Evolutionary conservation across 1,140 invertebrate species (phyloP), one percentile per base, ranked within the genome.

Genomic region (Drosophila lacertosa): DNA sequence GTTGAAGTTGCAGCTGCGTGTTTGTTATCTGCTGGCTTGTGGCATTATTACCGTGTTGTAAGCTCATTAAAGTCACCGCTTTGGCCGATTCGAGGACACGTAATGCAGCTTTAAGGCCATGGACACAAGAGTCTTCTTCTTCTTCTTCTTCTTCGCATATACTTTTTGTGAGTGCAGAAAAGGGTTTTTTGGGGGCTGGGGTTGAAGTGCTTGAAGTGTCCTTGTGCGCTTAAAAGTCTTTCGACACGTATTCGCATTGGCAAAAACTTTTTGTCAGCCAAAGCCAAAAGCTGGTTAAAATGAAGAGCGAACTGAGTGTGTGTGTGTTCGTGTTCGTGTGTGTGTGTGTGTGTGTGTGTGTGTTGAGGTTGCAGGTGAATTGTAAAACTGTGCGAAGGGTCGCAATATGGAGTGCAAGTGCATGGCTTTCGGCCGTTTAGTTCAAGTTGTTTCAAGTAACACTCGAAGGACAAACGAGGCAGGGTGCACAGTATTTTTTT

Each of bases 181-280:
- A n/a, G n/a, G n/a, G n/a, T n/a, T n/a, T n/a, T n/a, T n/a, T n/a
- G n/a, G n/a, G n/a, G n/a, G n/a, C n/a, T n/a, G n/a, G n/a, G n/a
- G n/a, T n/a, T 48, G 53, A 24, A 63, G 24, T 67, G 67, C 40
- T 65, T 80, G 39, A 70, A 84, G 77, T 86, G 80, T 86, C 80
- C 80, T 86, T 86, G 81, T 69, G 55, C 67, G 80, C 79, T 75
- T 75, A 65, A 81, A 82, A 80, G 74, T 75, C 74, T 77, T 76
- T 74, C 74, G 65, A 77, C 79, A 82, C 74, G 70, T 83, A 68
- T 72, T 57, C 70, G 65, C 65, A 67, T 58, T 76, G 79, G 79
- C 63, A 60, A 72, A 86, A 73, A 55, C 86, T 80, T 84, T 84
- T 80, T 84, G 81, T 80, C 81, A 84, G 75, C 51, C 60, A 51